Conservation (phyloP, 2,888 invertebrate species). For the Gasteruption jaculator region DNA sequence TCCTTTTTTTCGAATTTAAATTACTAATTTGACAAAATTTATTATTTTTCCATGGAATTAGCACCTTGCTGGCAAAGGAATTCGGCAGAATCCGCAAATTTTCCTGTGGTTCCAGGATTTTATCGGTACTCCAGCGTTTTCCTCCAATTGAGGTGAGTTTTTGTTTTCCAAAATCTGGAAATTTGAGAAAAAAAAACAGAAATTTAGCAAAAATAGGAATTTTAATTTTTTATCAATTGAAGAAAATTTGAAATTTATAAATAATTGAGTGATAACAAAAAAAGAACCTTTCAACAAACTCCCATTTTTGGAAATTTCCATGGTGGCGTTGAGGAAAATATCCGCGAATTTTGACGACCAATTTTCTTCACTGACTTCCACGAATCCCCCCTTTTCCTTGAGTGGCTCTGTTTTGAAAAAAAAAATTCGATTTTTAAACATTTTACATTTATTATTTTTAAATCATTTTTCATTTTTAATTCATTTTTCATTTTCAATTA, state of each 20-base stretch:
- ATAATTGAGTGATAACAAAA: slow-evolving; percentile 3
- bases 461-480: neutral
- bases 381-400: slow-evolving; percentile 29
- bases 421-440: slow-evolving; percentile 11
- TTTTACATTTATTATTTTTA: no score
- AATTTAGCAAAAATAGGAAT: slow-evolving; percentile 7
- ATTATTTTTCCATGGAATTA: no score
- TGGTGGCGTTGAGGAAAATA: slow-evolving; percentile 57
- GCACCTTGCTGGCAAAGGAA: no score
- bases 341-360: slow-evolving; percentile 57
- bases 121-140: slow-evolving; percentile 60
- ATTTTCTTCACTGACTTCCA: slow-evolving; percentile 51
- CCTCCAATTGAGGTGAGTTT: slow-evolving; percentile 59
- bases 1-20: no score
- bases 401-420: slow-evolving; percentile 31
- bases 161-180: slow-evolving; percentile 56
- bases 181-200: slow-evolving; percentile 6
- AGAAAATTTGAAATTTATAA: slow-evolving; percentile 3
- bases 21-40: no score
- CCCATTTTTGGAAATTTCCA: slow-evolving; percentile 59
- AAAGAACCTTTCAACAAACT: no score
- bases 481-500: no score
- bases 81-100: no score
- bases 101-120: no score
- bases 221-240: no score